Evolutionary conservation across 2,888 invertebrate species (phyloP), one percentile per base, ranked within the genome.

Genomic region (Anthrax anthrax): DNA sequence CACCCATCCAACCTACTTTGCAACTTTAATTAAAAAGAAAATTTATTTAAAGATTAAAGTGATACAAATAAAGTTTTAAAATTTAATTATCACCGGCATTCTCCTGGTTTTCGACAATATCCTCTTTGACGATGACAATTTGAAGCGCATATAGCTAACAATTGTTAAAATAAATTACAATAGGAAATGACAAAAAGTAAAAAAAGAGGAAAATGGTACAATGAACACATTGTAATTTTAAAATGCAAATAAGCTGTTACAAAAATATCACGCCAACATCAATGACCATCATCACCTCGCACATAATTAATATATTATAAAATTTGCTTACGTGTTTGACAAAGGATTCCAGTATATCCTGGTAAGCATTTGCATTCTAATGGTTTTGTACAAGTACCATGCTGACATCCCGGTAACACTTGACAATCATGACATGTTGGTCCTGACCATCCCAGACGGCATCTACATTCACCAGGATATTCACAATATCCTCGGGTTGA

Each of bases 381-480:
- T 4, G 92, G 90, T 62, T 87, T 84, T 54, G 81, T 80, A 65
- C 94, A 95, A 59, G 80, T 85, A 12, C 95, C 94, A 60, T 90
- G 85, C 58, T 83, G 80, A 67, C 94, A 95, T 54, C 91, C 91
- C 0, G 94, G 92, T 58, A 92, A 71, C 3, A 84, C 80, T 60
- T 89, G 83, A 64, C 92, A 94, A 52, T 87, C 79, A 56, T 82
- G 79, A 65, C 95, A 95, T 13, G 79, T 81, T 39, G 78, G 76
- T 1, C 94, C 94, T 9, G 84, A 75, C 89, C 90, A 95, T 46
- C 94, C 94, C n/a, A 88, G 69, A 40, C 86, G 78, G 64, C 94
- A 94, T 56, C 86, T 70, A 69, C 92, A 92, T 62, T 91, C 90
- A 42, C 84, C 84, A 0, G 92, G 92, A 34, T 74, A 70, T 60